Conservation (phyloP, 2,113 vertebrate species). For the Neodontobutis hainanensis region DNA sequence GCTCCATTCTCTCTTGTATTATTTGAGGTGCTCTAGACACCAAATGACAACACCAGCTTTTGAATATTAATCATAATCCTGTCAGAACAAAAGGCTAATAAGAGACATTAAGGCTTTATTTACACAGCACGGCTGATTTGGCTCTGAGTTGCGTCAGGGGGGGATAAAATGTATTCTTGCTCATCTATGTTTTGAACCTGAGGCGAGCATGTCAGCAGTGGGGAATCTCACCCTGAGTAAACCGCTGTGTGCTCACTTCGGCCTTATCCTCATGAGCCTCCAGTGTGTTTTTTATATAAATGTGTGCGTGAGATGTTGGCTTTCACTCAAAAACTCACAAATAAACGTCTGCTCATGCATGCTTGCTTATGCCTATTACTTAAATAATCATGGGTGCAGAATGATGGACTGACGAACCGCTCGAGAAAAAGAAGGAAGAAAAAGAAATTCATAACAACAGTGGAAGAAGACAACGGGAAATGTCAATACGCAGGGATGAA, state of each 20-base stretch:
- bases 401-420: neutral
- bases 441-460: neutral
- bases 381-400: conserved; percentile 17
- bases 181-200: conserved; percentile 43
- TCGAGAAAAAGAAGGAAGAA: neutral
- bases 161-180: conserved; percentile 28
- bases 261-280: conserved; percentile 42
- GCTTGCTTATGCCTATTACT: conserved; percentile 39
- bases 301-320: conserved; percentile 27
- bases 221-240: conserved; percentile 51
- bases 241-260: conserved; percentile 39
- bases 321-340: conserved; percentile 37
- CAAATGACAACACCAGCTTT: neutral
- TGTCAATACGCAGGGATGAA: conserved; percentile 40
- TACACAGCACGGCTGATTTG: conserved; percentile 11
- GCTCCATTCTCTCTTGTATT: neutral
- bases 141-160: conserved; percentile 28
- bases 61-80: neutral
- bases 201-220: conserved; percentile 55
- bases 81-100: conserved; percentile 4
- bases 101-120: conserved; percentile 1
- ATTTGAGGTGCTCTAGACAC: neutral
- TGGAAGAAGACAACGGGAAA: conserved; percentile 22
- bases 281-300: conserved; percentile 8
- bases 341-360: conserved; percentile 39